These are phyloP conservation scores for Dinoponera quadriceps DNA, from an alignment of 1,140 invertebrate species.

Conservation along the genomic window DNA sequence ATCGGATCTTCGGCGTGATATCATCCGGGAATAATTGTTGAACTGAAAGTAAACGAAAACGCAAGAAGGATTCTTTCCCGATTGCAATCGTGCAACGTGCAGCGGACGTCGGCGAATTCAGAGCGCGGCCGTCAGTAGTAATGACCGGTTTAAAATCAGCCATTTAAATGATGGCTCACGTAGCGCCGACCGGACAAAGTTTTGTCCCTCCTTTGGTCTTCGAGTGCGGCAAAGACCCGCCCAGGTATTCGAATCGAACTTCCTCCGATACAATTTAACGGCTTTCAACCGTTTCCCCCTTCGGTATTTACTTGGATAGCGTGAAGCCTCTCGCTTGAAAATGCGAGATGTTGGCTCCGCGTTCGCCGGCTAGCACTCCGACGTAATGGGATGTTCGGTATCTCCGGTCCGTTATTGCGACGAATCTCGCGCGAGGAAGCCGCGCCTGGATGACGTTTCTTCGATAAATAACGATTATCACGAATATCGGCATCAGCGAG, in stretches of 20 bases:
- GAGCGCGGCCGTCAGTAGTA: conserved; percentile 43
- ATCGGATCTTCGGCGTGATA: not conserved
- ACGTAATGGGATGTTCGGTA: conserved; percentile 67
- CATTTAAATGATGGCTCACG: conserved; percentile 81
- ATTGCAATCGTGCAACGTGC: conserved; percentile 47
- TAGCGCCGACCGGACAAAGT: conserved; percentile 73
- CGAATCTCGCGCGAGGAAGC: conserved; percentile 7
- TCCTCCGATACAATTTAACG: conserved; percentile 79
- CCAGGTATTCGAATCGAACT: conserved; percentile 68
- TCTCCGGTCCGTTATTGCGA: conserved; percentile 41
- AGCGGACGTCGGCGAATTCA: conserved; percentile 26
- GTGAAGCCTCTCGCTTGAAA: conserved; percentile 42
- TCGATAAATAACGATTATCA: conserved; percentile 39
- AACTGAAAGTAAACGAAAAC: conserved; percentile 33
- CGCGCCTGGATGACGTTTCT: conserved; percentile 52
- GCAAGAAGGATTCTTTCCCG: conserved; percentile 52
- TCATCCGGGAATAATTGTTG: not conserved
- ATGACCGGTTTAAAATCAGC: conserved; percentile 74
- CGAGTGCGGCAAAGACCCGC: conserved; percentile 17
- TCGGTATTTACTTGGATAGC: conserved; percentile 72
- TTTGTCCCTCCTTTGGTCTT: conserved; percentile 67
- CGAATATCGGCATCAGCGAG: not conserved
- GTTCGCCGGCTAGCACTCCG: not conserved
- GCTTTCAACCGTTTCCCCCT: conserved; percentile 65
- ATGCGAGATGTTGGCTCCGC: conserved; percentile 49